phyloP scores from a whole-genome alignment of 2,113 vertebrate species.

The Chionomys nivalis region DNA sequence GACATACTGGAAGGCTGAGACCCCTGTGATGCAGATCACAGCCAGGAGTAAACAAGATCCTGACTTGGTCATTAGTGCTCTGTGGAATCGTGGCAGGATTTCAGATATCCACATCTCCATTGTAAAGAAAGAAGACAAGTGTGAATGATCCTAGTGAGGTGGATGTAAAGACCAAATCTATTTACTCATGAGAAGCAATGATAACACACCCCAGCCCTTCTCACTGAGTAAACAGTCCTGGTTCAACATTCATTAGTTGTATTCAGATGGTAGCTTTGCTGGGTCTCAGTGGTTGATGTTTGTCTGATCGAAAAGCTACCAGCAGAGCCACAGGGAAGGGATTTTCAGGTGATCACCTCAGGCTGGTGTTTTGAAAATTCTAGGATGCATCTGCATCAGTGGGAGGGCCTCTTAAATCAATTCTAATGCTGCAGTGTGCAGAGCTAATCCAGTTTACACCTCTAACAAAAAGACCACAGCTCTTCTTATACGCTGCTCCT shows the following conservation, averaged over 20 bases:
- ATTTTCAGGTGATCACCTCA: background rate
- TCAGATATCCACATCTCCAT: background rate
- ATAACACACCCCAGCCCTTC: background rate
- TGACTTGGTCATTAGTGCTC: background rate
- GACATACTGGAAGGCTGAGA: rapidly evolving
- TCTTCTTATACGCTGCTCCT: background rate
- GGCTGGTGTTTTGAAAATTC: background rate
- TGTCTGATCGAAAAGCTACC: background rate
- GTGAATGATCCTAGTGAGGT: background rate
- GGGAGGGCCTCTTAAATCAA: background rate
- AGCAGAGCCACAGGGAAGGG: background rate
- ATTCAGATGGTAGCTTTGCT: background rate
- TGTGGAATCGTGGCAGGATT: background rate
- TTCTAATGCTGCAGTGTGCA: background rate
- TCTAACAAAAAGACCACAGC: background rate
- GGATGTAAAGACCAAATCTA: background rate
- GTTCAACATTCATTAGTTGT: too few relatives aligned
- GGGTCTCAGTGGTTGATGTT: background rate
- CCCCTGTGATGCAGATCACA: background rate
- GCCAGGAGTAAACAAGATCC: rapidly evolving
- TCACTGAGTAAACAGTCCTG: background rate
- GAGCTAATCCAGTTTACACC: background rate
- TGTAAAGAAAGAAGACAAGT: background rate
- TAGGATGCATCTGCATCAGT: background rate
- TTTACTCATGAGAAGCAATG: background rate